phyloP scores from a whole-genome alignment of 2,888 invertebrate species.

The Nebria salina region DNA sequence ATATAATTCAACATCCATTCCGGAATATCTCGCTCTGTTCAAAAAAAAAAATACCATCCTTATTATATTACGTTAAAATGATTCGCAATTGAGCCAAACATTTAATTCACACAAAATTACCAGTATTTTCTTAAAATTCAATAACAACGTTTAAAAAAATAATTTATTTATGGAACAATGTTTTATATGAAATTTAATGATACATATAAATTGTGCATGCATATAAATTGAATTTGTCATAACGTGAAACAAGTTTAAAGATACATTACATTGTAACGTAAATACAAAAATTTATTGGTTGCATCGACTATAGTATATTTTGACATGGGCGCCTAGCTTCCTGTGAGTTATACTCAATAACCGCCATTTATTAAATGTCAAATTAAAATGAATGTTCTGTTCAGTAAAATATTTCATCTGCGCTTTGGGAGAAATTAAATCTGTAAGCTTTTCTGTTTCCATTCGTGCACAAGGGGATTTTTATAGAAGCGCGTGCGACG shows the following conservation, averaged over 20 bases:
- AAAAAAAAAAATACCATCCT: no score
- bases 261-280: slow-evolving; percentile 1
- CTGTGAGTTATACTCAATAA: slow-evolving; percentile 46
- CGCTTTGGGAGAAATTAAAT: slow-evolving; percentile 47
- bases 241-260: not conserved
- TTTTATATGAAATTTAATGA: not conserved
- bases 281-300: slow-evolving; percentile 38
- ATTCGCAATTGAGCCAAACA: no score
- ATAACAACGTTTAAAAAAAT: no score
- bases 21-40: slow-evolving; percentile 4
- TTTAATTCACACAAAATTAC: no score
- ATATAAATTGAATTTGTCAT: not conserved
- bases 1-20: slow-evolving; percentile 9
- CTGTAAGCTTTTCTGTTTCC: slow-evolving; percentile 45
- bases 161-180: not conserved
- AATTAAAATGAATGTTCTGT: slow-evolving; percentile 47
- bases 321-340: slow-evolving; percentile 37
- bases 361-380: slow-evolving; percentile 47
- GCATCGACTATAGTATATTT: slow-evolving; percentile 35
- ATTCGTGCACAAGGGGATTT: slow-evolving; percentile 35
- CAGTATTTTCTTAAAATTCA: no score
- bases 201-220: not conserved
- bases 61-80: no score
- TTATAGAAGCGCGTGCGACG: not conserved
- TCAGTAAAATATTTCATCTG: slow-evolving; percentile 47